A percentile compares a stretch with the other conserved stretches of the same genome.
Evolutionary conservation across 1,140 invertebrate genomes (phyloP).

Genomic region (Trichonephila clavata): DNA sequence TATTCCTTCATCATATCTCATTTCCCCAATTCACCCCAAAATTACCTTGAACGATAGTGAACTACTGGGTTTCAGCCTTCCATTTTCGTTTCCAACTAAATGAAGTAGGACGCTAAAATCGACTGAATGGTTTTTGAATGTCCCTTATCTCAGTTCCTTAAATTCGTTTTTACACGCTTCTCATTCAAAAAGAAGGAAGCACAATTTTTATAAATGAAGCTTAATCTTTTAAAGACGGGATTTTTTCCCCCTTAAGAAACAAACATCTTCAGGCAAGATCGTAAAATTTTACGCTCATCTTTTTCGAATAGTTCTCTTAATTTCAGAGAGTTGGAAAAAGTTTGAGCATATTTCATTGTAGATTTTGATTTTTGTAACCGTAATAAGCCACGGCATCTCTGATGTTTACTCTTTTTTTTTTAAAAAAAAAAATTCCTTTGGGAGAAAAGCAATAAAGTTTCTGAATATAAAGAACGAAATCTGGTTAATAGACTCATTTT

Average conservation of each 20-base stretch:
- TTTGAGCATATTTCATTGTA: neutral
- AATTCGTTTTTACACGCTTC: conserved; percentile 24
- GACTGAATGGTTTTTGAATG: conserved; percentile 29
- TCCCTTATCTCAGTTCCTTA: conserved; percentile 9
- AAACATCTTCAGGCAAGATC: conserved; percentile 2
- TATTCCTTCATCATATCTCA: neutral
- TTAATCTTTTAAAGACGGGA: conserved; percentile 9
- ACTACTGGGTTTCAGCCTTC: neutral
- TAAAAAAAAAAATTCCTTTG: neutral
- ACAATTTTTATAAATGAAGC: conserved; percentile 32
- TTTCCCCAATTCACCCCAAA: neutral
- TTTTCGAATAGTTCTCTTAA: conserved; percentile 14
- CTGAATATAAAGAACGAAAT: neutral
- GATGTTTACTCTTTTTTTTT: neutral
- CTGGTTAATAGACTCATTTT: neutral
- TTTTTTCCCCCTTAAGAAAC: neutral
- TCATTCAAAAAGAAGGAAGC: conserved; percentile 5
- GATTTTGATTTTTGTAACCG: conserved; percentile 1
- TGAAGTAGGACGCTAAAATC: conserved; percentile 22
- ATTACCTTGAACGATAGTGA: neutral
- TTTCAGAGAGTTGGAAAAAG: neutral
- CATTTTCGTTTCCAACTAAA: neutral
- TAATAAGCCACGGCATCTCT: neutral
- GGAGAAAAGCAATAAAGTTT: neutral
- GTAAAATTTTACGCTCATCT: conserved; percentile 15